Base-by-base conservation (phyloP, 1,140 invertebrate genomes). In the Eupristina koningsbergeri region DNA sequence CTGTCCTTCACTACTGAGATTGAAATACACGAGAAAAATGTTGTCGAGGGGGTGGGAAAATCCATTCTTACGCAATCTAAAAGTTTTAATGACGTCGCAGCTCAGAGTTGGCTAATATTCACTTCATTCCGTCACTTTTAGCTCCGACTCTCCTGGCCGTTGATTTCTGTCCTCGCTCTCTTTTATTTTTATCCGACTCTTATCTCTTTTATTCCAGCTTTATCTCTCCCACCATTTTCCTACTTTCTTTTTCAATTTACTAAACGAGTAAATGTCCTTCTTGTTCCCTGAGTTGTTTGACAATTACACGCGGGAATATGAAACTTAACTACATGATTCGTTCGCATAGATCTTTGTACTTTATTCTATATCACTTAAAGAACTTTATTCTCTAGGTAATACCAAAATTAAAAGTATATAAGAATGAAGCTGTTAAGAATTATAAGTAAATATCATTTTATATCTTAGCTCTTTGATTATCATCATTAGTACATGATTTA, bases 31-130 rank as follows among this genome's bases (percentile, higher is more conserved):
- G 64, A 53, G 69, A 85, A 86, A 84, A 82, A 77, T 77, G 85
- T n/a, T n/a, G 80, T 47, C 61, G 31, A 19, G 64, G 50, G 82
- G 84, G 84, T 85, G 82, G 77, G 81, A 85, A 86, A 87, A 88
- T 86, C 89, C 86, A 92, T 91, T 92, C 90, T 92, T 92, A 89
- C 90, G 89, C 91, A 92, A 92, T 92, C 87, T 92, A 91, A 92
- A 92, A 91, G 91, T 92, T 92, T 92, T 92, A 92, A 92, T 91
- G 91, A 92, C 89, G 89, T 88, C 88, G 89, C 89, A 87, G 87
- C 88, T 89, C 86, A 86, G 87, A 89, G 89, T 90, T 91, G 88
- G 89, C 89, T 90, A 91, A 91, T 92, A 92, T 92, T 91, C 89
- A 91, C 90, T 91, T 89, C 87, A 86, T 91, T 91, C 88, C 87